Base-by-base conservation (phyloP, 2,888 invertebrate species). In the Allolobophora icterica region DNA sequence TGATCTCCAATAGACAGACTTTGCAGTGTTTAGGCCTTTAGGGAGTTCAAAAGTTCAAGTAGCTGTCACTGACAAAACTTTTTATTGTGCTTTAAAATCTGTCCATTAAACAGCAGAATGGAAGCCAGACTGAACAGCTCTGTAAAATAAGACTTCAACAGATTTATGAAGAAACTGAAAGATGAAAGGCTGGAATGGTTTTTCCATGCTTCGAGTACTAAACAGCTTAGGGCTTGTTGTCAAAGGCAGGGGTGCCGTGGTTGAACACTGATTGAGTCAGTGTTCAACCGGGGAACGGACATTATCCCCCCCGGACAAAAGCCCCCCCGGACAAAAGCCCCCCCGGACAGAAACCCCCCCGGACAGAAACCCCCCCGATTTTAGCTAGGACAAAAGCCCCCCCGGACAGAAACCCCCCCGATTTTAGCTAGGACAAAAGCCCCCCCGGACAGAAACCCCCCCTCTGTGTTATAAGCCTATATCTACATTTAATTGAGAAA, bases 111-210 rank as follows among this genome's bases (percentile, higher is more conserved):
- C n/a, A 4, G n/a, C 71, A 71, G 71, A n/a, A 71, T 71, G 71
- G 71, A 71, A 71, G 71, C 71, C 71, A 71, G 71, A 71, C n/a
- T 71, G 21, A 71, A n/a, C 71, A 71, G 71, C 71, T n/a, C n/a
- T 71, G 71, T n/a, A n/a, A n/a, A 30, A n/a, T 71, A 30, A 71
- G 71, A 71, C 71, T 71, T 71, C 71, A n/a, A n/a, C 4, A 71
- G 71, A 71, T 71, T 30, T 71, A 71, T n/a, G 30, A 71, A 71
- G 71, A n/a, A 30, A 1, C 30, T n/a, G n/a, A 30, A n/a, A n/a
- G 52, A 52, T 52, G 52, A 52, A 24, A 52, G 71, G 71, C 71
- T 71, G 0, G 11, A 71, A 71, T 71, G 71, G 71, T 71, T 71
- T 71, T 71, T 8, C 71, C 71, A 71, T 30, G 71, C 71, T 13